Base-by-base conservation (phyloP, 2,888 invertebrate genomes). In the Megamerina dolium region DNA sequence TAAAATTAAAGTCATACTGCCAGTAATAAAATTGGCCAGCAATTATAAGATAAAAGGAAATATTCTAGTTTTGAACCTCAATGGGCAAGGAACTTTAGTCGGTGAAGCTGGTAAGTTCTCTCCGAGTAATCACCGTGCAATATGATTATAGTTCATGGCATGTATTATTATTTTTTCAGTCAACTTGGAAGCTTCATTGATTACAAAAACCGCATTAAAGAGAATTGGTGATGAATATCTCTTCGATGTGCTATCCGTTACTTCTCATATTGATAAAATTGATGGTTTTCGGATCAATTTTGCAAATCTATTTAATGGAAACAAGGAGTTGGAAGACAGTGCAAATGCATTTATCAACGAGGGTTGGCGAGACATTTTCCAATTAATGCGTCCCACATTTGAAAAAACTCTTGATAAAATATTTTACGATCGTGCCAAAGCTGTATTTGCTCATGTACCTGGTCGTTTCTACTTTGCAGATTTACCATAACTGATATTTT, bases 301-400 rank as follows among this genome's bases (percentile, higher is more conserved):
- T 74, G 75, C 78, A 35, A 82, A 83, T 68, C 68, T 84, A 19
- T 83, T 83, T 58, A 48, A 47, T 5, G 58, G 55, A 13, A 54
- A 61, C 31, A 49, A 45, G 8, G 54, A 56, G 2, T 49, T 66
- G 10, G 82, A 82, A 74, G 79, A 81, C 33, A 78, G 79, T 53
- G 81, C 83, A 3, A 82, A 84, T 57, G 75, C 75, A 6, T 79
- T 83, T 52, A 71, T 84, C 49, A 84, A 84, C 61, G 78, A 78
- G 12, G 83, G 83, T 62, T 84, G 83, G 83, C 73, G 77, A 19
- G 77, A 81, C 31, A 79, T 83, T 2, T 77, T 79, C 1, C 81
- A 81, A 54, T 77, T 82, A 2, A 62, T 83, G 38, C 74, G 78
- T 53, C 83, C 83, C 20, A 79, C 81, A 5, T 80, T 82, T 50